phyloP scores from a whole-genome alignment of 2,888 invertebrate species.

The Penaeus monodon region DNA sequence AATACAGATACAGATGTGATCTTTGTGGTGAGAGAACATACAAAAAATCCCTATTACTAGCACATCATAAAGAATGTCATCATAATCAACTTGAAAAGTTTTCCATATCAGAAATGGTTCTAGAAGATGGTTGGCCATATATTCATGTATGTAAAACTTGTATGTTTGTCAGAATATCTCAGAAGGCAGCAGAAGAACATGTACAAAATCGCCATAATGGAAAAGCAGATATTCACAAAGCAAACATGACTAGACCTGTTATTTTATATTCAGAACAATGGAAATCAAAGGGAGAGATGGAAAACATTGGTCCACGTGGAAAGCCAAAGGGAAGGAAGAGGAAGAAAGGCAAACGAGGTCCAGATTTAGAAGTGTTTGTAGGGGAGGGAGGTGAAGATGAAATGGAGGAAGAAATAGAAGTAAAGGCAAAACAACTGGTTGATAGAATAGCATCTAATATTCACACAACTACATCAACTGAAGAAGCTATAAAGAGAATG shows the following conservation, averaged over 20 bases:
- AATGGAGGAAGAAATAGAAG: constrained; percentile 40
- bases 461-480: constrained; percentile 54
- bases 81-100: constrained; percentile 27
- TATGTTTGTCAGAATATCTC: constrained; percentile 54
- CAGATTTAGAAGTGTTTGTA: constrained; percentile 50
- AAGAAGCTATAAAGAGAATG: constrained; percentile 53
- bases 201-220: constrained; percentile 52
- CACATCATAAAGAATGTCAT: constrained; percentile 57
- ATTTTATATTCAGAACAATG: constrained; percentile 49
- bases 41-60: constrained; percentile 35
- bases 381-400: constrained; percentile 48
- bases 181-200: constrained; percentile 51
- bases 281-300: constrained; percentile 22
- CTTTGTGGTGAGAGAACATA: constrained; percentile 57
- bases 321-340: constrained; percentile 38
- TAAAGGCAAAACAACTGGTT: constrained; percentile 56
- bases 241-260: constrained; percentile 61
- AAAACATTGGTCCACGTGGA: constrained; percentile 1
- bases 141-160: constrained; percentile 63
- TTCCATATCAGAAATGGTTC: constrained; percentile 24
- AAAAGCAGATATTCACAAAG: constrained; percentile 61
- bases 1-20: constrained; percentile 61
- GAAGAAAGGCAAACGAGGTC: constrained; percentile 41
- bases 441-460: constrained; percentile 61
- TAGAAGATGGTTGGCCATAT: constrained; percentile 59